Evolutionary conservation across 2,113 vertebrate genomes (phyloP).

Genomic region (Cochlearius cochlearius): DNA sequence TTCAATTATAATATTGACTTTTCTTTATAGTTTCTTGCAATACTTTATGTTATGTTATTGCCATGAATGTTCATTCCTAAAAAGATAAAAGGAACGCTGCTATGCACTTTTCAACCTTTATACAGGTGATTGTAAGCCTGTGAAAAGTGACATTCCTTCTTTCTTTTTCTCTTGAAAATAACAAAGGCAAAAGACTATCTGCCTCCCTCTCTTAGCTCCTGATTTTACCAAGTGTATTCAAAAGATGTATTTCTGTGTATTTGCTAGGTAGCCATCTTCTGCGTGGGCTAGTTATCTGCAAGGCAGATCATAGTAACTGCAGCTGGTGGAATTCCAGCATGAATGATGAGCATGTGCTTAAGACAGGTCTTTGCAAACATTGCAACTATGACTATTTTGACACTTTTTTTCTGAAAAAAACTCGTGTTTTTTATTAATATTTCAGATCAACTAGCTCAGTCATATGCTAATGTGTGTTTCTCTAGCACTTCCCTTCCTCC

Average conservation of each 20-base stretch:
- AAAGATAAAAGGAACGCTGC: background rate
- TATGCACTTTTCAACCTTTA: background rate
- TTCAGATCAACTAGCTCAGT: background rate
- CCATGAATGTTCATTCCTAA: background rate
- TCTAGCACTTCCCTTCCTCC: background rate
- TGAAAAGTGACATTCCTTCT: background rate
- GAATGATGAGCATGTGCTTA: background rate
- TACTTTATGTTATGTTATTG: background rate
- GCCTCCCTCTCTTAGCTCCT: background rate
- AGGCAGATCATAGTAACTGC: background rate
- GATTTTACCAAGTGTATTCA: background rate
- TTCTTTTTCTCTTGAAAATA: background rate
- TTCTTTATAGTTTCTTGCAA: slow-evolving; percentile 1
- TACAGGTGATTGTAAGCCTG: background rate
- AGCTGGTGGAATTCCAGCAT: background rate
- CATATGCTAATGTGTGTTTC: background rate
- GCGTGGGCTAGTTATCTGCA: background rate
- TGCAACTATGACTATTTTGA: background rate
- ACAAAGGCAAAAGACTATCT: background rate
- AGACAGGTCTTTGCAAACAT: background rate
- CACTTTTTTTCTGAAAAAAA: background rate
- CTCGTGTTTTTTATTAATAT: background rate
- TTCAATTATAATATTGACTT: slow-evolving; percentile 49
- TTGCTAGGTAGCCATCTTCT: background rate
- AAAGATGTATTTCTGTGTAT: background rate